Conservation (phyloP, 2,888 invertebrate genomes). For the Polydrusus pterygomalis region DNA sequence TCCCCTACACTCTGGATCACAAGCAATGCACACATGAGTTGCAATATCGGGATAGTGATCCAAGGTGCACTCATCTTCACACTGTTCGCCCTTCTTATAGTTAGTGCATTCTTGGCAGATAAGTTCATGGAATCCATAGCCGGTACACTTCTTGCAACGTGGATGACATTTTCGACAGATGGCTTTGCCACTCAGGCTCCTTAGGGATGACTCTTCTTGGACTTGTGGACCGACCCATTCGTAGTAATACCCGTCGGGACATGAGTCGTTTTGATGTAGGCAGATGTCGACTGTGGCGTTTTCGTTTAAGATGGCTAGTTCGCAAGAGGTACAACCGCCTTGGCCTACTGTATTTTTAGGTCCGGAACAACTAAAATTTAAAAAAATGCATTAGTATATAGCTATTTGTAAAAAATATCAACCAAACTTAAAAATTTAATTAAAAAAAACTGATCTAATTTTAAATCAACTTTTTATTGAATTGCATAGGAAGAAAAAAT, state of each 20-base stretch:
- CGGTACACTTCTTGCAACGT: constrained; percentile 89
- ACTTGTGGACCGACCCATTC: constrained; percentile 86
- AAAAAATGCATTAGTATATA: neutral
- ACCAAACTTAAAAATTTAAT: no score
- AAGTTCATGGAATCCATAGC: constrained; percentile 89
- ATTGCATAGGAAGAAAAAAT: no score
- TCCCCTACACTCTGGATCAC: constrained; percentile 88
- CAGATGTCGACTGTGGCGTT: constrained; percentile 84
- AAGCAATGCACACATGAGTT: constrained; percentile 83
- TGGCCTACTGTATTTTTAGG: constrained; percentile 87
- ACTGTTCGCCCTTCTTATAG: constrained; percentile 91
- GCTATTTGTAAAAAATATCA: no score
- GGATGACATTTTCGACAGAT: constrained; percentile 94
- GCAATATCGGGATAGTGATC: constrained; percentile 89
- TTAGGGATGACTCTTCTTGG: constrained; percentile 79
- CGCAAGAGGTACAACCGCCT: constrained; percentile 93
- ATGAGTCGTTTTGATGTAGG: constrained; percentile 85
- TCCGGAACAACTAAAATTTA: constrained; percentile 82
- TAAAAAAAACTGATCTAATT: no score
- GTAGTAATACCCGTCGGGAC: constrained; percentile 87
- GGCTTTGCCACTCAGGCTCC: constrained; percentile 87
- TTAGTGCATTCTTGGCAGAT: constrained; percentile 92
- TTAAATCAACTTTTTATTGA: no score
- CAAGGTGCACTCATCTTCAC: constrained; percentile 90
- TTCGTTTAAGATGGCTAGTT: constrained; percentile 89